phyloP scores from a whole-genome alignment of 2,113 vertebrate species.

The Actenoides lindsayi region DNA sequence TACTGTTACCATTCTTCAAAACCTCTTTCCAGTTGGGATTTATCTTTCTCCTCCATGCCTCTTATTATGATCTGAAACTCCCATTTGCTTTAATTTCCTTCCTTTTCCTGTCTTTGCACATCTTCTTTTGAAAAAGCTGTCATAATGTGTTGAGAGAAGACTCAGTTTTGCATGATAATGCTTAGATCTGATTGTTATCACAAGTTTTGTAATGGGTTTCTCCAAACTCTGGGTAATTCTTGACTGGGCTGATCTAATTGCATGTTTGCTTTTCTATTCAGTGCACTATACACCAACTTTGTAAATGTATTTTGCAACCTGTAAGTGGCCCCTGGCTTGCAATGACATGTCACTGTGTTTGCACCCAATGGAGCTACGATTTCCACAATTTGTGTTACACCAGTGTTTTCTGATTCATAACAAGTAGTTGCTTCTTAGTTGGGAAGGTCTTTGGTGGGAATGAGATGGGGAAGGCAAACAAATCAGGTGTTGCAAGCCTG shows the following conservation, averaged over 20 bases:
- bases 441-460: background rate
- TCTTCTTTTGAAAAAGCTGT: background rate
- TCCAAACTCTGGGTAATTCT: background rate
- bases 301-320: background rate
- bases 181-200: background rate
- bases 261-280: background rate
- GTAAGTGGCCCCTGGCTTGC: background rate
- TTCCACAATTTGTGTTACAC: background rate
- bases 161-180: background rate
- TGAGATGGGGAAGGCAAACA: background rate
- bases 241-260: background rate
- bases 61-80: background rate
- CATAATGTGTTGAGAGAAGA: background rate
- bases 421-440: background rate
- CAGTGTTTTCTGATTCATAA: background rate
- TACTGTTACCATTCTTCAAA: background rate
- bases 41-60: background rate
- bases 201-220: background rate
- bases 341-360: accelerated
- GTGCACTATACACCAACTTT: background rate
- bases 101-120: background rate
- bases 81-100: conserved; percentile 7
- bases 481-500: background rate
- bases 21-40: background rate
- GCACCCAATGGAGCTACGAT: background rate